Evolutionary conservation across 2,888 invertebrate genomes (phyloP), one percentile per base, ranked within the genome.

Genomic region (Drosophila robusta): DNA sequence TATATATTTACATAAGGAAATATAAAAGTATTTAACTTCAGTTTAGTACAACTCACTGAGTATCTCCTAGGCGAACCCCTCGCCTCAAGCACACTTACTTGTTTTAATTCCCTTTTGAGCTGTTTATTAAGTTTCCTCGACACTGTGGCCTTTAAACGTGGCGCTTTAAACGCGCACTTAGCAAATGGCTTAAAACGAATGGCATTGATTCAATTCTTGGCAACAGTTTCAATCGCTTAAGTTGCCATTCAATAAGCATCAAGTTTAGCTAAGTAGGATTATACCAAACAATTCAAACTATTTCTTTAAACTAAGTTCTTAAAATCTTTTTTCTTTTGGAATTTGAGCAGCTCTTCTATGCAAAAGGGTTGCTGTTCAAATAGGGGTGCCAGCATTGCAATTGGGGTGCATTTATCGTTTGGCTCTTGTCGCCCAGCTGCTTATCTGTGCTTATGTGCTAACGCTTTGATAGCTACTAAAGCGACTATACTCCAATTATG

Each of bases 161-260:
- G 4, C 44, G 14, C 36, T 44, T 34, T 0, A 34, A 16, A 16
- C 8, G 34, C 9, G 41, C 22, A 18, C 16, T 24, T 49, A 9
- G 1, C 8, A 12, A 26, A 47, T 32, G n/a, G 29, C 26, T 34
- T n/a, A 14, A 55, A 24, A 24, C 22, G 16, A 56, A 56, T 32
- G 2, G 46, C n/a, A 36, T 60, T 22, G 36, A 36, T 51, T 46
- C 63, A 68, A 73, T 61, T 70, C 50, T 36, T 49, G 57, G 32
- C 9, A 36, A 24, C 39, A 51, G 14, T 42, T 73, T 54, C 14
- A 57, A 49, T 11, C 44, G 64, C 36, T 71, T 60, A 61, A 75
- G 60, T n/a, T 57, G 56, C 18, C 56, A 54, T 67, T 71, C 71
- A 75, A 75, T 75, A 63, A 71, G 26, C 46, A 54, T 57, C n/a